phyloP scores from a whole-genome alignment of 2,797 vertebrate genomes.

The Ceryle rudis region DNA sequence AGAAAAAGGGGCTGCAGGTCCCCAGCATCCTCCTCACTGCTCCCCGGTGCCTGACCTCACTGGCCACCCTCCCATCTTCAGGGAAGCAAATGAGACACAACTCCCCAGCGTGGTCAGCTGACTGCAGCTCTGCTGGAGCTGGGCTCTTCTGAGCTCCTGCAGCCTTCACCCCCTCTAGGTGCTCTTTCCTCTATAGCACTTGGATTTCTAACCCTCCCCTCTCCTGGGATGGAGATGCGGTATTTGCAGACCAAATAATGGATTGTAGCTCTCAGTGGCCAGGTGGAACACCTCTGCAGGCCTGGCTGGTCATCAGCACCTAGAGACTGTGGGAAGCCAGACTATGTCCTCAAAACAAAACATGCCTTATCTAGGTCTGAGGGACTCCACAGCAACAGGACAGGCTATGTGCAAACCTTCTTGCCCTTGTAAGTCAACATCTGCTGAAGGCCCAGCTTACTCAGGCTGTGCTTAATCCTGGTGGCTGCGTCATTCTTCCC shows the following conservation, averaged over 20 bases:
- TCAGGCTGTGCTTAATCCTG: neutral
- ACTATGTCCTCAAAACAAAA: neutral
- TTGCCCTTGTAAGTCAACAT: neutral
- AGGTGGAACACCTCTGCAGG: neutral
- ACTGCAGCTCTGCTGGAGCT: neutral
- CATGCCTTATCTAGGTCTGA: neutral
- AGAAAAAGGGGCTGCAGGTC: neutral
- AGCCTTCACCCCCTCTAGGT: neutral
- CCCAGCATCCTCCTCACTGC: neutral
- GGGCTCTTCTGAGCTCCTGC: neutral
- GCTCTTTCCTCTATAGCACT: neutral
- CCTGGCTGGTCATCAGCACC: neutral
- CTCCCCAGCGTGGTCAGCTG: neutral
- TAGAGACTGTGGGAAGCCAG: neutral
- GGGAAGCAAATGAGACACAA: fast-evolving
- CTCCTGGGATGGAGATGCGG: neutral
- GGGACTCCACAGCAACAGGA: neutral
- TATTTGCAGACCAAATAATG: neutral
- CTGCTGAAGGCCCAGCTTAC: neutral
- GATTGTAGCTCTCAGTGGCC: neutral
- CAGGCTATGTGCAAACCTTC: neutral
- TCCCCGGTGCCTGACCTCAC: neutral
- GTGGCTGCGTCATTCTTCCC: neutral
- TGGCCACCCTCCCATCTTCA: fast-evolving
- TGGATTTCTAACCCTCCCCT: neutral